These are phyloP conservation scores for Pristionchus entomophagus DNA, from an alignment of 2,888 invertebrate species.

Conservation along the genomic window DNA sequence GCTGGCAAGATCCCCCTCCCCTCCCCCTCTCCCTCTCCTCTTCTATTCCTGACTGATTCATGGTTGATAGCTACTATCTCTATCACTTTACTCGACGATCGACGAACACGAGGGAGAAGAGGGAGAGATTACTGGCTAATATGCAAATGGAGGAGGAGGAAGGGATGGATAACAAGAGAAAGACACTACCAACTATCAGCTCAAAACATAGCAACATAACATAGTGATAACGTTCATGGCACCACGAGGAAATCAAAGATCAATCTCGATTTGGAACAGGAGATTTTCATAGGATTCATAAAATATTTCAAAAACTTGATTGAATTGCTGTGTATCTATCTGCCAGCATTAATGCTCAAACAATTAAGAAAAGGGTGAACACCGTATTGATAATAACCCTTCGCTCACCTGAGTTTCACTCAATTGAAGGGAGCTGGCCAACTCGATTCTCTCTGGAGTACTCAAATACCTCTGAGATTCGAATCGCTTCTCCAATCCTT, in stretches of 20 bases:
- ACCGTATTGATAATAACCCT: too few species aligned
- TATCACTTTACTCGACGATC: neutral
- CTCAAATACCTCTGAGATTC: conserved; percentile 71
- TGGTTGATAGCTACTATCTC: neutral
- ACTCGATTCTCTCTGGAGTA: conserved; percentile 73
- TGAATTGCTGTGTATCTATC: too few species aligned
- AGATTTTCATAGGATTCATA: too few species aligned
- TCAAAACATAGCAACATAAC: neutral
- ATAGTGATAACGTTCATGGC: neutral
- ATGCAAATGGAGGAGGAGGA: conserved; percentile 2
- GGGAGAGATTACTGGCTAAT: neutral
- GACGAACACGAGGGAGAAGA: neutral
- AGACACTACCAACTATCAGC: neutral
- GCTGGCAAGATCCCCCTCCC: neutral
- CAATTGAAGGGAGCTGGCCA: conserved; percentile 75
- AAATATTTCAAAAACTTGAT: too few species aligned
- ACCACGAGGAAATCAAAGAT: too few species aligned
- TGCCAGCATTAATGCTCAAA: too few species aligned
- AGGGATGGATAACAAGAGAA: neutral
- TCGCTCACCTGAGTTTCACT: conserved; percentile 81
- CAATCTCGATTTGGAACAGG: too few species aligned
- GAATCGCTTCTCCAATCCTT: conserved; percentile 71
- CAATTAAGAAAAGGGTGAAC: too few species aligned
- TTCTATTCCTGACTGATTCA: neutral
- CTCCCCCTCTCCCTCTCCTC: neutral